Conservation (phyloP, 2,797 vertebrate species). For the Mormyrus hasselquistii region DNA sequence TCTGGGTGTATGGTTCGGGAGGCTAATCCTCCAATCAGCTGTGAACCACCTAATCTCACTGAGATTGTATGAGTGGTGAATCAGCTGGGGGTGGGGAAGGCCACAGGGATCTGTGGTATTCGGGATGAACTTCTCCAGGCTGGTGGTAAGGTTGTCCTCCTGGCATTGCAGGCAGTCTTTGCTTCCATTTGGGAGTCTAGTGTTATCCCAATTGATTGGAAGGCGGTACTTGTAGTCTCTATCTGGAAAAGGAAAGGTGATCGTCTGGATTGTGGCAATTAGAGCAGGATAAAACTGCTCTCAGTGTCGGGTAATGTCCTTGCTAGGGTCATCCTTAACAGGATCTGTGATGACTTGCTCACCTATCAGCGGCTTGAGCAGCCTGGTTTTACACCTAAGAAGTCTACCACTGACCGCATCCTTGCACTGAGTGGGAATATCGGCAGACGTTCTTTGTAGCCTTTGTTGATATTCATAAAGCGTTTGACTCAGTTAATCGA, state of each 20-base stretch:
- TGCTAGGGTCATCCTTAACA: background rate
- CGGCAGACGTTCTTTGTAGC: background rate
- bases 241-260: background rate
- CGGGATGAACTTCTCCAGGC: background rate
- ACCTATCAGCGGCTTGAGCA: background rate
- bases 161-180: background rate
- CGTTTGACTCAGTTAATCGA: background rate
- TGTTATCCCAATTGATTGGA: background rate
- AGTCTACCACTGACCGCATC: background rate
- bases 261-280: background rate
- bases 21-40: background rate
- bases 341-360: background rate
- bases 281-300: background rate
- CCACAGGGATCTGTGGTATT: background rate
- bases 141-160: background rate
- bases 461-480: background rate
- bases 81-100: background rate
- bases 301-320: background rate
- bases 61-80: background rate
- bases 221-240: background rate
- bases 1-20: background rate
- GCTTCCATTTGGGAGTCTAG: background rate
- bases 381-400: background rate
- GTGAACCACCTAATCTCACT: too few relatives aligned
- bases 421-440: background rate